Evolutionary conservation across 2,797 vertebrate species (phyloP).

Genomic region (Mycteria americana): DNA sequence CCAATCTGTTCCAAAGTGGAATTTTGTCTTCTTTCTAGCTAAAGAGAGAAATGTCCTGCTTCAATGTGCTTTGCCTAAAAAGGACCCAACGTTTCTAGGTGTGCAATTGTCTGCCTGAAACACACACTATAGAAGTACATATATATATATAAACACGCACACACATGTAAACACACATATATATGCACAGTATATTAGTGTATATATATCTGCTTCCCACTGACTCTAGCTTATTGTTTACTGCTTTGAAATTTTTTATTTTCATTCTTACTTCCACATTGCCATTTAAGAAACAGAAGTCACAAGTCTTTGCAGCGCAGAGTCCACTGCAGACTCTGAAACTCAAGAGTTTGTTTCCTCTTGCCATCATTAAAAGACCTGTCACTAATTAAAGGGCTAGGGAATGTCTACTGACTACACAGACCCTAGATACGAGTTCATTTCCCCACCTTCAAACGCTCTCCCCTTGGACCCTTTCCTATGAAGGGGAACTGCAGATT

Average conservation of each 20-base stretch:
- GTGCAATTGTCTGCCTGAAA: neutral
- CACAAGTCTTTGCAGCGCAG: neutral
- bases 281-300: neutral
- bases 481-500: neutral
- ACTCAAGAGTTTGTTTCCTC: neutral
- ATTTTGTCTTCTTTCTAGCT: neutral
- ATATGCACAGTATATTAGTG: neutral
- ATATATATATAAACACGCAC: neutral
- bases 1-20: neutral
- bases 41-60: neutral
- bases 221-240: neutral
- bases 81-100: neutral
- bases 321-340: neutral
- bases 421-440: fast-evolving
- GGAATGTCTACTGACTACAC: neutral
- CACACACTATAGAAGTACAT: neutral
- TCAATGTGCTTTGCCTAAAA: neutral
- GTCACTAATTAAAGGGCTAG: neutral
- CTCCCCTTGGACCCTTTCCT: neutral
- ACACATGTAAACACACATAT: neutral
- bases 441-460: neutral
- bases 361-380: neutral
- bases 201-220: neutral
- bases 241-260: neutral
- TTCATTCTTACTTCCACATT: neutral